Base-by-base conservation (phyloP, 2,888 invertebrate genomes). In the Athetis lepigone region DNA sequence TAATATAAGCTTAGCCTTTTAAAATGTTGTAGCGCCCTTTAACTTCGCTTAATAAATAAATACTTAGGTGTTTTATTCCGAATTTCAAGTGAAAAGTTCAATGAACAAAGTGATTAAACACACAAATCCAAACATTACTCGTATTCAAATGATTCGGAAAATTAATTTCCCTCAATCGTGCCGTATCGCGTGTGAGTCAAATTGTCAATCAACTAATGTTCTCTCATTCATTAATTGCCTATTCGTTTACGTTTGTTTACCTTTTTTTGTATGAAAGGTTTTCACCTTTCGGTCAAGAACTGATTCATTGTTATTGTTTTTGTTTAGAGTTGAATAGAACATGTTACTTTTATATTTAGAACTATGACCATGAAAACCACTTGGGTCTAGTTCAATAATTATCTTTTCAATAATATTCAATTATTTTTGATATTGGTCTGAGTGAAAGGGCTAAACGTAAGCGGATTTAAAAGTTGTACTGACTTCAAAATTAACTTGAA, bases 41-140 rank as follows among this genome's bases (percentile, higher is more conserved):
- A n/a, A n/a, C n/a, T n/a, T n/a, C n/a, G n/a, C n/a, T 13, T 33
- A 9, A 33, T 33, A 3, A 33, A 33, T 33, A 33, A 33, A 33
- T 13, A n/a, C n/a, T n/a, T n/a, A 11, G 11, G 29, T 13, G 21
- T 9, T 25, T 33, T 9, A 0, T 25, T 18, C 37, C 4, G 5
- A 50, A 8, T n/a, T 49, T 49, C 19, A 5, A 6, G 9, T n/a
- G 18, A 19, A 50, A 33, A 51, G 25, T 39, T 21, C 21, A 57
- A n/a, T 16, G 21, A 13, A 27, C 16, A 16, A 21, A 57, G 19
- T 16, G 39, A 4, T 19, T 8, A 49, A n/a, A n/a, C n/a, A n/a
- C n/a, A n/a, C n/a, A n/a, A n/a, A n/a, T n/a, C n/a, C n/a, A n/a
- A 18, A 11, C 7, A 16, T 51, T 16, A 23, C 18, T 36, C 23